These are phyloP conservation scores for Phyto melanocephala DNA, from an alignment of 2,888 invertebrate species.

Conservation along the genomic window DNA sequence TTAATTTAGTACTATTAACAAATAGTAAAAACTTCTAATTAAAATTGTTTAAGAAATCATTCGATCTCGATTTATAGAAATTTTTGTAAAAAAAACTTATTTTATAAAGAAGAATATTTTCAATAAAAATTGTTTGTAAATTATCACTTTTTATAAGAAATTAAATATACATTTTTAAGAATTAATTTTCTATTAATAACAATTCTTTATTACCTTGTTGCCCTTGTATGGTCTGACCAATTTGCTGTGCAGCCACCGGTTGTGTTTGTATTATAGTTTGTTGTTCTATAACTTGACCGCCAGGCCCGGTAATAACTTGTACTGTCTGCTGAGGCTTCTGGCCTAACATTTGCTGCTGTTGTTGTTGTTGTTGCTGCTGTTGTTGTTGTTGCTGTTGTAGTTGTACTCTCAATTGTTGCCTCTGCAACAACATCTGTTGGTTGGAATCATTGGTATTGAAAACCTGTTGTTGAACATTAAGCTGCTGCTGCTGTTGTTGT, in stretches of 20 bases:
- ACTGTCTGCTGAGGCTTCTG: slow-evolving; percentile 73
- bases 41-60: too few relatives aligned
- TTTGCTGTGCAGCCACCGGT: slow-evolving; percentile 66
- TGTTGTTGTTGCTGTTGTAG: slow-evolving; percentile 71
- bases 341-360: slow-evolving; percentile 66
- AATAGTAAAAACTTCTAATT: too few relatives aligned
- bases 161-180: too few relatives aligned
- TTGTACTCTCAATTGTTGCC: slow-evolving; percentile 76
- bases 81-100: too few relatives aligned
- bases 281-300: slow-evolving; percentile 71
- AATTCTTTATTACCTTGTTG: slow-evolving; percentile 49
- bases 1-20: too few relatives aligned
- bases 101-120: too few relatives aligned
- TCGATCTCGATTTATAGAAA: too few relatives aligned
- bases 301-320: slow-evolving; percentile 73
- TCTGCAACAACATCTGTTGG: slow-evolving; percentile 76
- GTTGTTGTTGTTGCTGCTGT: slow-evolving; percentile 59
- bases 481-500: slow-evolving; percentile 67
- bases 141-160: too few relatives aligned
- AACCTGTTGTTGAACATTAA: slow-evolving; percentile 69
- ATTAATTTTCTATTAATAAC: too few relatives aligned
- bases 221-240: slow-evolving; percentile 34
- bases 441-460: slow-evolving; percentile 76
- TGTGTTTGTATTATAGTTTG: slow-evolving; percentile 69
- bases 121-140: too few relatives aligned